Evolutionary conservation across 2,797 vertebrate genomes (phyloP).

Genomic region (Aphelocoma californica): DNA sequence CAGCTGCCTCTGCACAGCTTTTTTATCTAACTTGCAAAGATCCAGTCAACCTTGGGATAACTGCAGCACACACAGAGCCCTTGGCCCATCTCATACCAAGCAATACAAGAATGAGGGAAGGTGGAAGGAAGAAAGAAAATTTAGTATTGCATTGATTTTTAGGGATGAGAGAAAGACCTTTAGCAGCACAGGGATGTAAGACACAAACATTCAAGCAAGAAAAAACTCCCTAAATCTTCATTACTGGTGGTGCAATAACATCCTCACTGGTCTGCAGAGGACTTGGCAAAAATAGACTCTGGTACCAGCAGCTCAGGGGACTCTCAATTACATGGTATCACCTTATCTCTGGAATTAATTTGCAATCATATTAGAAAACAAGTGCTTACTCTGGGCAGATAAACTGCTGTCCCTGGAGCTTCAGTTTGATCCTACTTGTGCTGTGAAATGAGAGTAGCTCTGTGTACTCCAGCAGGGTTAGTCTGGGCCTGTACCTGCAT

Average conservation of each 20-base stretch:
- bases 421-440: background rate
- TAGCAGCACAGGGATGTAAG: background rate
- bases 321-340: background rate
- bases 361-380: background rate
- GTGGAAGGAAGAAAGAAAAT: background rate
- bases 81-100: background rate
- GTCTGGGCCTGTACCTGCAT: background rate
- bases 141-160: background rate
- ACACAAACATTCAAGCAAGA: background rate
- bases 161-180: background rate
- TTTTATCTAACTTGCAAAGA: background rate
- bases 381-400: background rate
- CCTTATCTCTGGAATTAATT: background rate
- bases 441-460: background rate
- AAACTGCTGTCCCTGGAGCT: background rate
- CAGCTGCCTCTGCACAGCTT: background rate
- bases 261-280: background rate
- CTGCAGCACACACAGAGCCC: background rate
- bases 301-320: background rate
- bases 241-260: background rate
- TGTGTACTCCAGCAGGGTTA: background rate
- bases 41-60: background rate
- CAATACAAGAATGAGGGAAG: fast-evolving
- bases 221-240: background rate
- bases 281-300: background rate